Base-by-base conservation (phyloP, 2,888 invertebrate species). In the Parnassius apollo region DNA sequence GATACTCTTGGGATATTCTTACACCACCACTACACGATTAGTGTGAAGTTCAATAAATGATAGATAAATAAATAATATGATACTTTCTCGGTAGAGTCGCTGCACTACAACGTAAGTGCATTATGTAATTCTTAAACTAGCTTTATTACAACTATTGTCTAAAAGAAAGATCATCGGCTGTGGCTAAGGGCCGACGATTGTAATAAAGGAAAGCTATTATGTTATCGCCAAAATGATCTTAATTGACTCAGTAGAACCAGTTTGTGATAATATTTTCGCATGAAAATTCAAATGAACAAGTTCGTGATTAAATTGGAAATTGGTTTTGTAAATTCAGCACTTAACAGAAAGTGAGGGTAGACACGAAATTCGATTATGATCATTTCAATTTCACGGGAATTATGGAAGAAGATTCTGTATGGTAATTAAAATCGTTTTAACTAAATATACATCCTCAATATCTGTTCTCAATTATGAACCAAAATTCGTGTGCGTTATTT, bases 171-270 rank as follows among this genome's bases (percentile, higher is more conserved):
- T n/a, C 61, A 22, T 57, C 50, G 54, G 25, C 13, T 57, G 52
- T 35, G 49, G 57, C 57, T 57, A 57, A 50, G 46, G n/a, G 18
- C 55, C 49, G 65, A 64, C 65, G 60, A 65, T 62, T 62, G 56
- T 53, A 60, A 64, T 65, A 65, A 64, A 64, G 62, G 57, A 56
- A 62, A 59, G 52, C 59, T 55, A 67, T 67, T 65, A 64, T 51
- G 60, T 52, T 67, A 67, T 65, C 67, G 54, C 42, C 42, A 58
- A 58, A 62, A 53, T 48, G 64, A 64, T 65, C 67, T 67, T 67
- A 64, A 67, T 67, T 64, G 67, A 57, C 58, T 61, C 55, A 45
- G 52, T 60, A 49, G 57, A 62, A 52, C 42, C 60, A 18, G 57
- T 44, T 52, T 55, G 50, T 48, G 49, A 62, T 65, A 56, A 65